Evolutionary conservation across 2,888 invertebrate species (phyloP), one percentile per base, ranked within the genome.

Genomic region (Hecatera dysodea): DNA sequence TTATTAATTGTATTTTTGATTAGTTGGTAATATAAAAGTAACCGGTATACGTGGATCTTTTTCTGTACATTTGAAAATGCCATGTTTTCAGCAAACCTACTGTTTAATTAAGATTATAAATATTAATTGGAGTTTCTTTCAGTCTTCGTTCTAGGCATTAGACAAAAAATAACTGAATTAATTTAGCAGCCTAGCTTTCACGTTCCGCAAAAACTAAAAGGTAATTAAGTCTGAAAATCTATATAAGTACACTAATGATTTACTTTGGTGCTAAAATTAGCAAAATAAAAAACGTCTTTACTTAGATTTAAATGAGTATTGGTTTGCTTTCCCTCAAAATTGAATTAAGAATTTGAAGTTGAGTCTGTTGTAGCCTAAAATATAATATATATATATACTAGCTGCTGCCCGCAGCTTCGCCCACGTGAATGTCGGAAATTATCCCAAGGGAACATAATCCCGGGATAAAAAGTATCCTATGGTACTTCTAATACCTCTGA

Each of bases 121-220:
- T 75, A 67, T 56, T 67, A 67, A 72, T 76, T 36, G 19, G 11
- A 33, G 33, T 50, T 67, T 57, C n/a, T 72, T 57, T 67, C 15
- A 56, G 55, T 15, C 1, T 42, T 55, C 6, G 42, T 33, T 62
- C 42, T 62, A 48, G 33, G 36, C 46, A 36, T 15, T 59, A 46
- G n/a, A 56, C 6, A 33, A 44, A 36, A 22, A 33, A 29, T 46
- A 19, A 75, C 15, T 44, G 19, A 19, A 42, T 33, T 73, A 42
- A 33, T 27, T 24, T 1, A 48, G 17, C n/a, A n/a, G n/a, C n/a
- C n/a, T 39, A 11, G 3, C 56, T 76, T 72, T 67, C 56, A 44
- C 36, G 22, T 50, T 75, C 65, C 15, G n/a, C n/a, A 56, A 75
- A 75, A 57, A 57, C 55, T 42, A 48, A 9, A 8, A 29, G 4